Evolutionary conservation across 2,888 invertebrate genomes (phyloP).

Genomic region (Mantis religiosa): DNA sequence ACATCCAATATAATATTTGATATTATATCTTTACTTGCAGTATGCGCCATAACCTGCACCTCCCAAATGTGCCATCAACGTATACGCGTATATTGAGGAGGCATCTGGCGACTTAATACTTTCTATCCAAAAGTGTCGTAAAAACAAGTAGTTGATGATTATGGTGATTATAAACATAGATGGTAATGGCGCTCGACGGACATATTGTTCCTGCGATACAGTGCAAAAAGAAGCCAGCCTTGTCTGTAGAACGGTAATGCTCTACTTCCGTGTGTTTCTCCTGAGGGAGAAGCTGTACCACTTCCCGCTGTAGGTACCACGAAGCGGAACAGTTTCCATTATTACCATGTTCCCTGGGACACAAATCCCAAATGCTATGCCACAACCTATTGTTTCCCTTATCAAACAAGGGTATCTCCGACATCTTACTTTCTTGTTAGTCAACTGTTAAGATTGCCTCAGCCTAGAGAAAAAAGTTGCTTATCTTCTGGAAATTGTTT

Average conservation of each 20-base stretch:
- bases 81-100: no score
- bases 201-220: background rate
- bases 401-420: background rate
- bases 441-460: background rate
- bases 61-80: no score
- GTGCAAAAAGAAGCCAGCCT: background rate
- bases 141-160: background rate
- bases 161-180: background rate
- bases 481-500: background rate
- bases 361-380: background rate
- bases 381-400: background rate
- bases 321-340: background rate
- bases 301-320: background rate
- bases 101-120: no score
- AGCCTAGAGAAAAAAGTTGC: background rate
- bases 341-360: background rate
- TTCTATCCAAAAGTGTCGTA: no score
- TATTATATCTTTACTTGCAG: no score
- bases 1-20: no score
- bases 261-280: background rate
- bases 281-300: background rate
- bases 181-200: background rate
- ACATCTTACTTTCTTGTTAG: background rate
- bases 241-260: background rate
- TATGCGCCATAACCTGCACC: no score